Evolutionary conservation across 2,113 vertebrate genomes (phyloP).

Genomic region (Columbina picui): DNA sequence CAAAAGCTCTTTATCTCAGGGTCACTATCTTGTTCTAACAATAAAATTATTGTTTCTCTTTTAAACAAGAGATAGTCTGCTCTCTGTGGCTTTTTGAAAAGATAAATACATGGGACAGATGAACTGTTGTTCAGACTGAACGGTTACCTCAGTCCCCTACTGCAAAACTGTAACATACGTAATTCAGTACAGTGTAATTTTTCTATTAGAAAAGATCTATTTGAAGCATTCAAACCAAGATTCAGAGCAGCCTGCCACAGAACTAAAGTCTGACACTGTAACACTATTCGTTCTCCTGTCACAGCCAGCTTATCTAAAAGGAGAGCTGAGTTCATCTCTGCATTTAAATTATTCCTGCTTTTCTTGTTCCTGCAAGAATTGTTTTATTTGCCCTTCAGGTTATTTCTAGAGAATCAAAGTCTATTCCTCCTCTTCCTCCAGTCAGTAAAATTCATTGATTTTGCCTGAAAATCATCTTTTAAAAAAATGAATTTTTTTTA

Average conservation of each 20-base stretch:
- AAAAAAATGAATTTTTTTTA: neutral
- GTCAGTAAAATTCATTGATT: neutral
- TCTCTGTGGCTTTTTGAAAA: neutral
- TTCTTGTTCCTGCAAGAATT: neutral
- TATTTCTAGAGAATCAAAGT: neutral
- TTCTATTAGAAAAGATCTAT: neutral
- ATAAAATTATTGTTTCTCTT: constrained; percentile 19
- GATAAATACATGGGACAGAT: neutral
- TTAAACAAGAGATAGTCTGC: neutral
- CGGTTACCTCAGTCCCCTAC: neutral
- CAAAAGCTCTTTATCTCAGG: neutral
- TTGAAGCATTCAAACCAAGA: neutral
- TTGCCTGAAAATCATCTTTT: neutral
- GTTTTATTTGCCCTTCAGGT: neutral
- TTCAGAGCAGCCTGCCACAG: neutral
- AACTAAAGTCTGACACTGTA: neutral
- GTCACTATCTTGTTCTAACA: neutral
- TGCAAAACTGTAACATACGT: neutral
- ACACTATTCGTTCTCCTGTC: neutral
- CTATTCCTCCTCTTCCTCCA: neutral
- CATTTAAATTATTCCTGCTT: neutral
- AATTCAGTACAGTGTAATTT: neutral
- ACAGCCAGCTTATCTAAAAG: neutral
- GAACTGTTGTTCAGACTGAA: neutral
- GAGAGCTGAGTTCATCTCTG: neutral